A percentile compares a stretch with the other conserved stretches of the same genome.
phyloP scores from a whole-genome alignment of 2,113 vertebrate species.

The Strix aluco region DNA sequence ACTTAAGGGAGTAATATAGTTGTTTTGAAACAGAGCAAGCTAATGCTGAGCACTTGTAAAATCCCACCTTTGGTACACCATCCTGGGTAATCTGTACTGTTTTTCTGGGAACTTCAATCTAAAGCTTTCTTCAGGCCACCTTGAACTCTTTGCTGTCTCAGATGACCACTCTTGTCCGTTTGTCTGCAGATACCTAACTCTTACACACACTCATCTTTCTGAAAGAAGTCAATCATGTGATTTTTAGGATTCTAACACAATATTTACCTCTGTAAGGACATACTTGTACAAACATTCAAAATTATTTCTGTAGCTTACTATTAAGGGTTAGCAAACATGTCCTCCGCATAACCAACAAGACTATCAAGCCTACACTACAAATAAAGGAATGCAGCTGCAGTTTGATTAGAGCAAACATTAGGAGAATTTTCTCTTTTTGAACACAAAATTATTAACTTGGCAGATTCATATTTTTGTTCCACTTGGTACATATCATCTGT shows the following conservation, averaged over 20 bases:
- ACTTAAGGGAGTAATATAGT: not conserved
- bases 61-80: not conserved
- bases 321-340: not conserved
- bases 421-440: not conserved
- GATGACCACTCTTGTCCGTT: not conserved
- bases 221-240: not conserved
- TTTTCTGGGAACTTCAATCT: not conserved
- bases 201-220: rapidly evolving
- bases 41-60: not conserved
- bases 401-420: not conserved
- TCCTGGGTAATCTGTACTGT: not conserved
- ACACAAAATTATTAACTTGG: not conserved
- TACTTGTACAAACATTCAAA: not conserved
- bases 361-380: not conserved
- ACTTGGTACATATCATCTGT: too few relatives aligned
- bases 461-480: not conserved
- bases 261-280: not conserved
- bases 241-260: not conserved
- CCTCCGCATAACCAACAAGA: not conserved
- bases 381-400: not conserved
- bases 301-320: not conserved
- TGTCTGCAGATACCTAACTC: not conserved
- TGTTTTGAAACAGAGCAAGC: not conserved
- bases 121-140: not conserved
- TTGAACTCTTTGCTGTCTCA: not conserved